phyloP scores from a whole-genome alignment of 2,113 vertebrate genomes.

The Hippolais icterina region DNA sequence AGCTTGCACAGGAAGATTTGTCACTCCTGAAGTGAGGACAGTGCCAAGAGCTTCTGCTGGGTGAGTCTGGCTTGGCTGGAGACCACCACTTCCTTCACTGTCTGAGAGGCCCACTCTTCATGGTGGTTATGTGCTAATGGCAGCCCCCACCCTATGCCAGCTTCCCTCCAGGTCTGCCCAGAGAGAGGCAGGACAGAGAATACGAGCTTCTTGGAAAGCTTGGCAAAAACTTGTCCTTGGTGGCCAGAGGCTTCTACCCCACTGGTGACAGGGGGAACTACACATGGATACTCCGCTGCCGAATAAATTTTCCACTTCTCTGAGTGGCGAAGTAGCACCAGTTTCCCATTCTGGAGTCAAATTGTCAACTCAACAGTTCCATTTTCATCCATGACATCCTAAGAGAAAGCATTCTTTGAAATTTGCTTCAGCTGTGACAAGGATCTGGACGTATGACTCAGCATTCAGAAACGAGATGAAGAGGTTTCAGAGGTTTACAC shows the following conservation, averaged over 20 bases:
- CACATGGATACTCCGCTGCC: rapidly evolving
- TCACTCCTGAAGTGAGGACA: neutral
- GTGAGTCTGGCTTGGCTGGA: rapidly evolving
- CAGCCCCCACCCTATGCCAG: rapidly evolving
- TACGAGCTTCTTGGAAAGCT: rapidly evolving
- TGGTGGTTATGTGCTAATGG: rapidly evolving
- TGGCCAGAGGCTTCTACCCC: neutral
- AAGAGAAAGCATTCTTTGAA: rapidly evolving
- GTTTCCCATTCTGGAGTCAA: neutral
- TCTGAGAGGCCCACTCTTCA: rapidly evolving
- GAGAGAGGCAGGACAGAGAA: neutral
- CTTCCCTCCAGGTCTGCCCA: neutral
- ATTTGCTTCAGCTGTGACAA: neutral
- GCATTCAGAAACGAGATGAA: neutral
- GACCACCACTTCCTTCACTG: rapidly evolving
- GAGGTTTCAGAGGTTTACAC: neutral
- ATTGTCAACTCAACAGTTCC: rapidly evolving
- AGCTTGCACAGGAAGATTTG: neutral
- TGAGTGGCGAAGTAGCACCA: neutral
- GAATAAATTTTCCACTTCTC: neutral
- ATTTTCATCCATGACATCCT: neutral
- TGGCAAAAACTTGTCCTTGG: neutral
- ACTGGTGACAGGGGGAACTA: neutral
- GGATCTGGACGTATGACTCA: neutral
- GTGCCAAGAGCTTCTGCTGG: neutral